phyloP scores from a whole-genome alignment of 53 echinoderm and acorn worm genomes.

The Holothuria leucospilota region DNA sequence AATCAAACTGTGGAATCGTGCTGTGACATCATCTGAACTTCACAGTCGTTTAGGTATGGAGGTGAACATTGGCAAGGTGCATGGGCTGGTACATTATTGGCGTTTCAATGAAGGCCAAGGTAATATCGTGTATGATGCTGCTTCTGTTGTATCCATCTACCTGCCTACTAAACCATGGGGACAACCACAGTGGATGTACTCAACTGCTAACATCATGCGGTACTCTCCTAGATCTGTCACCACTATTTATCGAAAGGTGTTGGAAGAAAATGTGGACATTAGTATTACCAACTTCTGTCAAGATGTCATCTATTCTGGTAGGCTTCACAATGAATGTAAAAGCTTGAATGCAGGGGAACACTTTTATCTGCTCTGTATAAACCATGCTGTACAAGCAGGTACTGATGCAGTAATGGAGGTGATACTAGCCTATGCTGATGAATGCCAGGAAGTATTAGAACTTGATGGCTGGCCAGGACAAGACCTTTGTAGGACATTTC shows the following conservation, averaged over 20 bases:
- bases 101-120: constrained; percentile 85
- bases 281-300: constrained; percentile 53
- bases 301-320: constrained; percentile 36
- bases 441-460: constrained; percentile 62
- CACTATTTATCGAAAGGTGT: constrained; percentile 49
- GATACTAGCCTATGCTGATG: constrained; percentile 73
- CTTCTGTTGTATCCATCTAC: constrained; percentile 59
- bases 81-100: constrained; percentile 76
- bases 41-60: constrained; percentile 45
- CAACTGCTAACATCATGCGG: constrained; percentile 59
- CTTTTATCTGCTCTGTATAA: constrained; percentile 71
- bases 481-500: constrained; percentile 66
- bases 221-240: neutral
- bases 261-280: constrained; percentile 19
- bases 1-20: constrained; percentile 80
- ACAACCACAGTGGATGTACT: constrained; percentile 77
- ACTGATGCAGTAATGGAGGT: constrained; percentile 66
- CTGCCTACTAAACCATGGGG: constrained; percentile 72
- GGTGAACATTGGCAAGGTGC: constrained; percentile 25
- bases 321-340: constrained; percentile 23
- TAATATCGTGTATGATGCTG: constrained; percentile 59
- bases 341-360: constrained; percentile 53
- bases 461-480: constrained; percentile 59
- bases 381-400: constrained; percentile 61
- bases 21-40: constrained; percentile 60